Base-by-base conservation (phyloP, 2,888 invertebrate genomes). In the Tanytarsus gracilentus region DNA sequence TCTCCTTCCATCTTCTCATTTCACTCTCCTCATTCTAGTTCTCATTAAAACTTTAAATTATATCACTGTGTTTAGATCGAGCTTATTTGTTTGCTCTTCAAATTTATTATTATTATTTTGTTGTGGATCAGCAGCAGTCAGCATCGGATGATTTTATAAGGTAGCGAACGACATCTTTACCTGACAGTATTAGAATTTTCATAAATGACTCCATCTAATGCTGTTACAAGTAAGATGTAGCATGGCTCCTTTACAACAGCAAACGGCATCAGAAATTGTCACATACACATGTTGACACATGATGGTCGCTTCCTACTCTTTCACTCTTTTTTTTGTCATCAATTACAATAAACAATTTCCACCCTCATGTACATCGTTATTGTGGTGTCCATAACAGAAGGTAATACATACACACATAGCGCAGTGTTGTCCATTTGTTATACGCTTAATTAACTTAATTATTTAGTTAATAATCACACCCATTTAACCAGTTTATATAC, bases 401-500 rank as follows among this genome's bases (percentile, higher is more conserved):
- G 36, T 16, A 8, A 44, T 23, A 44, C 44, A 44, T 7, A 44
- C 6, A 39, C 44, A 44, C 23, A 44, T 23, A 44, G 18, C 14
- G 25, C 23, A 53, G 21, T 11, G 16, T 11, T 18, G 36, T 25
- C 9, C 39, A 39, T 44, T 58, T 58, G 58, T 27, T 58, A 39
- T 58, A 16, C 16, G 48, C 58, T 58, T 58, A 58, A 58, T 58
- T 58, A 58, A 58, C 29, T 58, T 58, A 58, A 58, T 58, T 58
- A 58, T 58, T 58, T 58, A 48, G 58, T 58, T 58, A 48, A 58
- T 58, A 58, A 58, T 58, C 58, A 58, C 58, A 58, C 58, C 58
- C 58, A 58, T 58, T 44, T 58, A 58, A 58, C 58, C 58, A 58
- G 58, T 58, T 53, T 51, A 51, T 51, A 11, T 50, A 25, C n/a